Conservation (phyloP, 2,113 vertebrate species). For the Crocuta crocuta region DNA sequence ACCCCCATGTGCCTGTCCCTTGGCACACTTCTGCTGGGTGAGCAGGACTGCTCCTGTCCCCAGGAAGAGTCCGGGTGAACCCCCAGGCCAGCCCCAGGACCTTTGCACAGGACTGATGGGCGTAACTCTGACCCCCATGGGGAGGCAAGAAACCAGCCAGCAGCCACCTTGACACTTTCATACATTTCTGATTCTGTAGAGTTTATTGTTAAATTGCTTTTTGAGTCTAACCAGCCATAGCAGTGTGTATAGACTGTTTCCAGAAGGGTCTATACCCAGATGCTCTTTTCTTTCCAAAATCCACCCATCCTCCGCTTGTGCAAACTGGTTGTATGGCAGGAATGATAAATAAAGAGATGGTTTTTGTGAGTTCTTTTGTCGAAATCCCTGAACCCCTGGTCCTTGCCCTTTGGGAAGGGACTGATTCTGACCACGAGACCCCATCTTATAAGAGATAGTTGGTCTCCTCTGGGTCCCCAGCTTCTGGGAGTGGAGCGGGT, state of each 20-base stretch:
- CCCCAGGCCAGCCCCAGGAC: slow-evolving; percentile 80
- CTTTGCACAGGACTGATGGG: slow-evolving; percentile 84
- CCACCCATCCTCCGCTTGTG: slow-evolving; percentile 62
- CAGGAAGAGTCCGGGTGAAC: slow-evolving; percentile 70
- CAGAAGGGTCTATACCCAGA: slow-evolving; percentile 29
- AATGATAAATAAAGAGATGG: slow-evolving; percentile 77
- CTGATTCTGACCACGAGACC: background rate
- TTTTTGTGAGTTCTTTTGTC: slow-evolving; percentile 63
- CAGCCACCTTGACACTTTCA: slow-evolving; percentile 73
- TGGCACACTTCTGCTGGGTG: background rate
- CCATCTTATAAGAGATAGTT: background rate
- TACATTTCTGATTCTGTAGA: slow-evolving; percentile 83
- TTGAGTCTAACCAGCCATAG: slow-evolving; percentile 77
- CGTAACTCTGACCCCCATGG: slow-evolving; percentile 76
- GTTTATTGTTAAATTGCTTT: slow-evolving; percentile 81
- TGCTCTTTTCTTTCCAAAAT: slow-evolving; percentile 13
- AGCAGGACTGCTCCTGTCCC: slow-evolving; percentile 67
- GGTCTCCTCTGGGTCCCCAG: background rate
- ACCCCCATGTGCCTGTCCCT: background rate
- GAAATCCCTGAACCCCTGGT: background rate
- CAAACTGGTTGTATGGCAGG: slow-evolving; percentile 74
- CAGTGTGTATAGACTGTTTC: slow-evolving; percentile 59
- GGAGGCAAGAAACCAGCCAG: slow-evolving; percentile 77
- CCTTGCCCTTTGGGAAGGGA: background rate
- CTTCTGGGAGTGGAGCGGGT: background rate